phyloP scores from a whole-genome alignment of 2,888 invertebrate genomes.

The Hoplodrina blanda region DNA sequence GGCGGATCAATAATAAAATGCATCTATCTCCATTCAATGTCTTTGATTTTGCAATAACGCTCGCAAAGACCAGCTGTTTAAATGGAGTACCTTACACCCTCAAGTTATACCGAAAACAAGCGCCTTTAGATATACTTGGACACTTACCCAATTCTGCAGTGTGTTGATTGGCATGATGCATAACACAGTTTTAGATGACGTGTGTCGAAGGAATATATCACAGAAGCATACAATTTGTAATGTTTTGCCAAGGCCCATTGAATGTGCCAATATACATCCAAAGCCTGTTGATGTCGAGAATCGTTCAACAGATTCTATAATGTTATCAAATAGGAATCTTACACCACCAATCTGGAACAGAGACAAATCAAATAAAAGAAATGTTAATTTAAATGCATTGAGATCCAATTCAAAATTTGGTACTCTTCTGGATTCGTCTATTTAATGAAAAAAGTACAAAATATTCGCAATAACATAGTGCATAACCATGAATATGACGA shows the following conservation, averaged over 20 bases:
- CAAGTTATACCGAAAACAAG: too few species aligned
- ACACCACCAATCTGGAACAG: constrained; percentile 95
- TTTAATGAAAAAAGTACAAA: neutral
- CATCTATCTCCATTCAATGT: too few species aligned
- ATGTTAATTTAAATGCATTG: constrained; percentile 16
- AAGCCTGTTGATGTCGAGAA: constrained; percentile 97
- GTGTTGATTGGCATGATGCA: constrained; percentile 99
- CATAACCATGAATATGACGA: neutral
- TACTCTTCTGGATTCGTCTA: neutral
- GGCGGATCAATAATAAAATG: too few species aligned
- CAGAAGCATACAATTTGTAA: constrained; percentile 98
- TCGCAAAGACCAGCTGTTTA: too few species aligned
- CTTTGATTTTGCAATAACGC: too few species aligned
- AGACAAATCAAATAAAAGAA: constrained; percentile 28
- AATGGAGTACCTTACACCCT: too few species aligned
- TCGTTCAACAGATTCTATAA: constrained; percentile 97
- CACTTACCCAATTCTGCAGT: constrained; percentile 97
- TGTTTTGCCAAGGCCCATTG: constrained; percentile 99
- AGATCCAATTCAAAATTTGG: constrained; percentile 7
- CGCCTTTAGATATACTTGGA: neutral
- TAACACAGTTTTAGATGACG: constrained; percentile 96
- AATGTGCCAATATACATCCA: constrained; percentile 99
- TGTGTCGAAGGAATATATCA: constrained; percentile 98
- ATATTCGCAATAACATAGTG: neutral
- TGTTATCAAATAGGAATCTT: constrained; percentile 98